These are phyloP conservation scores for Octomys mimax DNA, from an alignment of 2,797 vertebrate genomes.

Conservation along the genomic window DNA sequence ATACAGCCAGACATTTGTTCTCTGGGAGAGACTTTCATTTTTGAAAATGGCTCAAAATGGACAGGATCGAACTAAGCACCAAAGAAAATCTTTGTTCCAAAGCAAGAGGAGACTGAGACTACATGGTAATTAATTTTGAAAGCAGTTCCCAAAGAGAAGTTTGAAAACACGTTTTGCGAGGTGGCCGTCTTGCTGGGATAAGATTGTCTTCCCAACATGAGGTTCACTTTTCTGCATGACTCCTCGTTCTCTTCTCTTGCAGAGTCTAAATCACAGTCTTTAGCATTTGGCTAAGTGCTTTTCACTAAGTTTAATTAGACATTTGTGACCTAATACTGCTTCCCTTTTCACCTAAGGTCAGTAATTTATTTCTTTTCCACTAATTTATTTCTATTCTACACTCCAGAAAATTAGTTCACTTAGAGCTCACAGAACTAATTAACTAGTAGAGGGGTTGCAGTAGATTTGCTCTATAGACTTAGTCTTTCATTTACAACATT, in stretches of 20 bases:
- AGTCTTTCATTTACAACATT: conserved; percentile 34
- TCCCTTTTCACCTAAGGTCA: conserved; percentile 52
- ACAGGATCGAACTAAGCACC: not conserved
- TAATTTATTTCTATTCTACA: not conserved
- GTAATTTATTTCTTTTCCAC: conserved; percentile 44
- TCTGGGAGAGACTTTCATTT: conserved; percentile 26
- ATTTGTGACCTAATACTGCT: not conserved
- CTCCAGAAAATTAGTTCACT: conserved; percentile 53
- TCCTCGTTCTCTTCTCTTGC: conserved; percentile 33
- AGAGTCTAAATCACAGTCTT: not conserved
- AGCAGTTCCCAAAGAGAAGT: not conserved
- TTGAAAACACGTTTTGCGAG: not conserved
- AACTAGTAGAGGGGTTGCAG: conserved; percentile 14
- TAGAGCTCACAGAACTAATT: conserved; percentile 65
- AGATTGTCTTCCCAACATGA: not conserved
- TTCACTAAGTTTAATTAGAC: conserved; percentile 55
- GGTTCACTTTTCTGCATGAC: not conserved
- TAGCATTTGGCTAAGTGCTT: not conserved
- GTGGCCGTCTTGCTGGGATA: not conserved
- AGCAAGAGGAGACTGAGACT: conserved; percentile 32
- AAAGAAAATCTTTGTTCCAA: conserved; percentile 25
- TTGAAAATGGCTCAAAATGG: conserved; percentile 26
- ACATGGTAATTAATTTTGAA: conserved; percentile 28
- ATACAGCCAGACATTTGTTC: not conserved
- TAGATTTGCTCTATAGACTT: not conserved